Base-by-base conservation (phyloP, 92 coral and sea anemone species). In the Metridium senile region DNA sequence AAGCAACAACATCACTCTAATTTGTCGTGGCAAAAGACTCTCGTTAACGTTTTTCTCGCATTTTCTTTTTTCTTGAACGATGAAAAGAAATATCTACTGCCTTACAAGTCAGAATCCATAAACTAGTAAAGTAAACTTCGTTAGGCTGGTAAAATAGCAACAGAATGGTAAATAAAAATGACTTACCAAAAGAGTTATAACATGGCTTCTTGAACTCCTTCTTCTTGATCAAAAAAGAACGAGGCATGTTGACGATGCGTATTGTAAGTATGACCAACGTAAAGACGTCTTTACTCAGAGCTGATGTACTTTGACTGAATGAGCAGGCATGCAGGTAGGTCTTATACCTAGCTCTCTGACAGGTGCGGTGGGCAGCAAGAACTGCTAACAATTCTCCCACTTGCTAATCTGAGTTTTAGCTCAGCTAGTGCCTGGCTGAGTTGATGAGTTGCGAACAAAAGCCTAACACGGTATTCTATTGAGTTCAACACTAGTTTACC, bases 151-250 rank as follows among this genome's bases (percentile, higher is more conserved):
- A 59, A 59, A 59, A 59, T 59, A 59, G 66, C 66, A 59, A 59
- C 66, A 4, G 11, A 27, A 66, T 33, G 70, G 20, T 20, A 63
- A 65, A 66, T 1, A 63, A 19, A 65, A 39, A 63, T 31, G 54
- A 92, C 99, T 87, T 70, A 95, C 99, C 99, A 56, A 93, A 86
- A 72, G 90, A 88, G 32, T 85, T 91, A 56, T 84, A 84, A 56
- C 81, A 85, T 57, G 88, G 87, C 73, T 89, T 95, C 89, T 92
- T 95, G 84, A 93, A 88, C 64, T 95, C 99, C 76, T 93, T 95
- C 72, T 95, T 95, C 89, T 95, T 95, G 79, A 95, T 91, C 33
- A 95, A 87, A 72, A 95, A 95, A 30, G 99, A 95, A 56, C 97
- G 97, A 70, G 99, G 99, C 99, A 95, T 95, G 73, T 74, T 93